Evolutionary conservation across 2,113 vertebrate genomes (phyloP).

Genomic region (Gallinago paraguaiae): DNA sequence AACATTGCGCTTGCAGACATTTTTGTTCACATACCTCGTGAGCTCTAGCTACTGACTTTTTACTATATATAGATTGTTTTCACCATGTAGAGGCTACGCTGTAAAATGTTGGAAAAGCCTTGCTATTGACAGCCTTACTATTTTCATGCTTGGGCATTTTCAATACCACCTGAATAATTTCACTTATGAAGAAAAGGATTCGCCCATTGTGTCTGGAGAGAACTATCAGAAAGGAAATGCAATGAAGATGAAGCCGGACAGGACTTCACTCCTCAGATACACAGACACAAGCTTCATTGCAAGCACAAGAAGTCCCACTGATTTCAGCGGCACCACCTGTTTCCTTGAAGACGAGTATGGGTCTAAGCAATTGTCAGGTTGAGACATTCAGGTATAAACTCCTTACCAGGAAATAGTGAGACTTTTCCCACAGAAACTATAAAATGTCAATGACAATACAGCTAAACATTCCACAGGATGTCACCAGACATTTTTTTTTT

Average conservation of each 20-base stretch:
- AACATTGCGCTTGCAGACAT: conserved; percentile 22
- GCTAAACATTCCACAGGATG: neutral
- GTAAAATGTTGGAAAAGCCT: neutral
- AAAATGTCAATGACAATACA: neutral
- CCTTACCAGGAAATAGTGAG: neutral
- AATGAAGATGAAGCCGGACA: neutral
- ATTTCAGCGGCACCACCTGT: neutral
- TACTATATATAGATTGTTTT: neutral
- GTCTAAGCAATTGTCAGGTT: neutral
- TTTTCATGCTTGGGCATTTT: neutral
- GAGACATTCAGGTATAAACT: neutral
- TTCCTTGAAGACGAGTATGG: neutral
- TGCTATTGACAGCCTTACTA: neutral
- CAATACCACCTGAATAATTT: neutral
- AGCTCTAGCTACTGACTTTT: neutral
- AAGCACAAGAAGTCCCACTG: neutral
- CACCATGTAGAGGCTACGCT: neutral
- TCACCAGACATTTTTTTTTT: neutral
- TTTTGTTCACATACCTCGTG: neutral
- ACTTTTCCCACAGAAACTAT: neutral
- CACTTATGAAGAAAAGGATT: neutral
- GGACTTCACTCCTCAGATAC: neutral
- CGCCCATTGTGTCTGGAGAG: neutral
- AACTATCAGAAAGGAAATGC: neutral
- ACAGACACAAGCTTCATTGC: neutral